Evolutionary conservation across 2,888 invertebrate genomes (phyloP), one percentile per base, ranked within the genome.

Genomic region (Erannis defoliaria): DNA sequence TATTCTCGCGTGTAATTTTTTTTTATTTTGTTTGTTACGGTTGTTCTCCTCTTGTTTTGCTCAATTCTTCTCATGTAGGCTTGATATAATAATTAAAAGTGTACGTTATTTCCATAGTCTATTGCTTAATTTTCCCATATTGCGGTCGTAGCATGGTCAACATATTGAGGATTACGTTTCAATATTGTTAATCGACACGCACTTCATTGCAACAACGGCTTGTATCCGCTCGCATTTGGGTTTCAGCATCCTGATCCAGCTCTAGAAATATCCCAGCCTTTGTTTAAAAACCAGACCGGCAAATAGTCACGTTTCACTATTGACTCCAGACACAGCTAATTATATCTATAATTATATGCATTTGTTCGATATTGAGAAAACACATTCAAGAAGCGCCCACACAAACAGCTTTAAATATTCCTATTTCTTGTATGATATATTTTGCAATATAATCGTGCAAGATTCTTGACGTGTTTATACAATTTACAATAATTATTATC

Each of bases 241-340:
- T 77, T 74, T 64, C 71, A 70, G 74, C 78, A 81, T 81, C 78
- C 80, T 77, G 77, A n/a, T n/a, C n/a, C n/a, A 72, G 72, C 78
- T 82, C 84, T 86, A 81, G 83, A 88, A 88, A 88, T 87, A 88
- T 80, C 82, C 49, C 73, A 74, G 73, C 70, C 70, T 75, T 81
- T 88, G 88, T 89, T 89, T 80, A 86, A 88, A 88, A 89, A 89
- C 71, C 66, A 68, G 76, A 80, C 76, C 77, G 73, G 66, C 70
- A 64, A 66, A 72, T 75, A 79, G 86, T 85, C 87, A 89, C 88
- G 89, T 88, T 80, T 62, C 62, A 62, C 53, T 62, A 45, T 62
- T 51, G 38, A 29, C 38, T 53, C 12, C 21, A 31, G 21, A 55
- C 45, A 10, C n/a, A 9, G 23, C n/a, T 43, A 23, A 43, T 43